Evolutionary conservation across 2,113 vertebrate genomes (phyloP).

Genomic region (Lonchura striata): DNA sequence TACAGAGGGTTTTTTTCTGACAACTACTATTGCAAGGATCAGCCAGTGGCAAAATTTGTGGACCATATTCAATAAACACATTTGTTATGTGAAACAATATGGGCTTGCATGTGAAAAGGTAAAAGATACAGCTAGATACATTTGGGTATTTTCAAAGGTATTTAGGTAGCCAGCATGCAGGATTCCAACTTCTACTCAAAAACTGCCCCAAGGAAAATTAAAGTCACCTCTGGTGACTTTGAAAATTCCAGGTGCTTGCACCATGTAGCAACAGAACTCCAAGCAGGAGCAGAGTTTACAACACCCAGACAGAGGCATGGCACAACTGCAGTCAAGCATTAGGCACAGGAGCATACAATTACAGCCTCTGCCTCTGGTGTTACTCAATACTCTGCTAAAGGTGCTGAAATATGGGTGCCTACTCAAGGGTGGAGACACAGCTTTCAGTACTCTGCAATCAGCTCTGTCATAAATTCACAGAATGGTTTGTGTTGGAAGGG

Average conservation of each 20-base stretch:
- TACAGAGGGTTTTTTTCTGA: neutral
- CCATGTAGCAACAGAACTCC: neutral
- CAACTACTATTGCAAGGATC: neutral
- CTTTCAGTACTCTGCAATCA: neutral
- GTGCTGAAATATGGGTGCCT: rapidly evolving
- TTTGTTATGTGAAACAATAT: neutral
- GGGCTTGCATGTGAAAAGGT: neutral
- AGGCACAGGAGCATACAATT: neutral
- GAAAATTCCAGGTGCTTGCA: neutral
- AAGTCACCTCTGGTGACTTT: neutral
- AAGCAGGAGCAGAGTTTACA: neutral
- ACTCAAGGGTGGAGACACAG: neutral
- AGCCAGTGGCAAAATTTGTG: neutral
- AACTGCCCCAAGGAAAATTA: neutral
- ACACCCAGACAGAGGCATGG: neutral
- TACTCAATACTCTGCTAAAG: neutral
- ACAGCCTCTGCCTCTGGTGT: neutral
- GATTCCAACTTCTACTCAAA: neutral
- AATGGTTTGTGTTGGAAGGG: neutral
- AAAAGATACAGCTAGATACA: neutral
- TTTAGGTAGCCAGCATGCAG: neutral
- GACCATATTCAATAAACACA: neutral
- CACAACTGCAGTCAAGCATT: neutral
- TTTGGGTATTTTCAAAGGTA: neutral
- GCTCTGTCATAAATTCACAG: neutral